These are phyloP conservation scores for Gonioctena quinquepunctata DNA, from an alignment of 1,140 invertebrate genomes.

Conservation along the genomic window DNA sequence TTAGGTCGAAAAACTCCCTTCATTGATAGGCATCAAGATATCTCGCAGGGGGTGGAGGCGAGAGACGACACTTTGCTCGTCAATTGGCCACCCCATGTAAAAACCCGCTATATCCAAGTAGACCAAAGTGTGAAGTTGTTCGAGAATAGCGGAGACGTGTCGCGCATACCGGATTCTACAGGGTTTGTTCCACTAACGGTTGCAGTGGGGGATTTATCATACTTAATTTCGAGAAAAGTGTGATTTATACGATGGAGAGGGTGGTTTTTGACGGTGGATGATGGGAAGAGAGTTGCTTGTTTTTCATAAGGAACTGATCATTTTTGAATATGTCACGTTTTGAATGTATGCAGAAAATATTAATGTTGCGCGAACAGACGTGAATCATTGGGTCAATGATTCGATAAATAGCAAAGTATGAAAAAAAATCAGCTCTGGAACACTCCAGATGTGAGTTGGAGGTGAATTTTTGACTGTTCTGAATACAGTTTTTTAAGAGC, in stretches of 20 bases:
- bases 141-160: conserved; percentile 42
- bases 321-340: no score
- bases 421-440: no score
- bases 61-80: conserved; percentile 25
- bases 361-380: no score
- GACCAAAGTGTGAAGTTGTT: conserved; percentile 43
- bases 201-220: conserved; percentile 17
- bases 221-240: conserved; percentile 13
- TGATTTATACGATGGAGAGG: conserved; percentile 11
- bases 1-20: conserved; percentile 26
- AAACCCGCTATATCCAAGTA: conserved; percentile 21
- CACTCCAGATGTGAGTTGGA: no score
- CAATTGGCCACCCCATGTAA: conserved; percentile 16
- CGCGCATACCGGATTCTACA: conserved; percentile 15
- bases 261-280: background rate
- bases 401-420: no score
- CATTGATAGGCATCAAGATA: conserved; percentile 31
- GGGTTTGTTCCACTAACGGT: background rate
- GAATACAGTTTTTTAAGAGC: no score
- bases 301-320: no score
- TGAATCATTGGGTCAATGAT: no score
- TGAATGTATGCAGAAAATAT: no score
- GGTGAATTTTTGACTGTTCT: no score
- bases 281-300: background rate
- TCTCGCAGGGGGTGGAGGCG: background rate